Evolutionary conservation across 2,113 vertebrate species (phyloP), one percentile per base, ranked within the genome.

Genomic region (Dromiciops gliroides): DNA sequence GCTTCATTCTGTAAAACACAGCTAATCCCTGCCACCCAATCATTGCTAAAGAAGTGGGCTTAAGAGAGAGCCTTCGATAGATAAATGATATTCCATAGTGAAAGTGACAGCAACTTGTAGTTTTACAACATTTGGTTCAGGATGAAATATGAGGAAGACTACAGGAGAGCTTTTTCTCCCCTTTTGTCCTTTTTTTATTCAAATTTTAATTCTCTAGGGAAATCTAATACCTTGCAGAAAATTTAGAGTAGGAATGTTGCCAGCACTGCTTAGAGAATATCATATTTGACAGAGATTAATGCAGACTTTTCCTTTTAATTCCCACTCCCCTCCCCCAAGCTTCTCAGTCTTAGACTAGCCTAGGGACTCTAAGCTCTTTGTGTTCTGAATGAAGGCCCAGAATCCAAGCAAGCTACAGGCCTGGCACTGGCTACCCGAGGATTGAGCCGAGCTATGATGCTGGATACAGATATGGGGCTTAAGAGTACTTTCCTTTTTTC

Each of bases 381-480:
- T 93, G 28, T 48, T 94, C n/a, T 11, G 89, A 60, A 47, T 22
- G 50, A 93, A 96, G 89, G 14, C 37, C 49, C 0, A 0, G 83
- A 56, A 47, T 16, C 47, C 31, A 93, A 23, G 60, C 93, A 83
- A 94, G 47, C 48, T 53, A 8, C 10, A 48, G 8, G 31, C 49
- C 16, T 88, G 47, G 56, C 23, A 23, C 26, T 91, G n/a, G 53
- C 56, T 31, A 48, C 51, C 90, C 89, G 89, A 50, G 51, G 90
- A 95, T 10, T 88, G 51, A 89, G 50, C 44, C 24, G 48, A 0
- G 92, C 48, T 75, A 48, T 0, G 26, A 51, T 90, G 60, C 7
- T 50, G 94, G 51, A 93, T 94, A 90, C 3, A 2, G 60, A 94
- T 92, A 93, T 93, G 92, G 91, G 83, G 89, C 8, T 67, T 91